Evolutionary conservation across 1,140 invertebrate genomes (phyloP), one percentile per base, ranked within the genome.

Genomic region (Drosophila nasuta): DNA sequence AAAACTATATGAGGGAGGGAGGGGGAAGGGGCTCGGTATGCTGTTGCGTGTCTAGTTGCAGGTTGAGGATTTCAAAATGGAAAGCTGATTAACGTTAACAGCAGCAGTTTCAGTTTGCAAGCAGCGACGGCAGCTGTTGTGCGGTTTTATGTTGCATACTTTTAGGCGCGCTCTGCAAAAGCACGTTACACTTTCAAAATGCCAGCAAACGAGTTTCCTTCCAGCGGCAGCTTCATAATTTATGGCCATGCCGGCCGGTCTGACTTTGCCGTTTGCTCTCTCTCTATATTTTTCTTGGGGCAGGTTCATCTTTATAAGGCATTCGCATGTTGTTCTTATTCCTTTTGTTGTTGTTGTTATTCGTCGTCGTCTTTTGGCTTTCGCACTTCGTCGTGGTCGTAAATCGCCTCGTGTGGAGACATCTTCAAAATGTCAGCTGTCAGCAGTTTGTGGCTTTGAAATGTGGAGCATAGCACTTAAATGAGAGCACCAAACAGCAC

Each of bases 391-490:
- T 43, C 46, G 54, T 45, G 69, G 60, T 78, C 70, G 75, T 85
- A 75, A 81, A 86, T 72, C 60, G 66, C 28, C 35, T 59, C 59
- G 64, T 46, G 41, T 62, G 62, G 48, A 60, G 30, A 79, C 72
- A 81, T 64, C 72, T 75, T 58, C 72, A 78, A 66, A 87, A 71
- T 77, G 71, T 86, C 78, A 79, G 71, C 79, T 82, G 73, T 87
- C 82, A 88, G 80, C 77, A 80, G 77, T 71, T 72, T 75, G 77
- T 63, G 79, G 71, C 75, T 76, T 86, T 69, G 38, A 81, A 79
- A 81, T 72, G 81, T 72, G 63, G 75, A 82, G 71, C 82, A 76
- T 28, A 56, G 35, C 52, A 59, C 51, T 57, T 71, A 4, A 41
- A 15, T 54, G n/a, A 62, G 57, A 59, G 54, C 7, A 17, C 30